Conservation (phyloP, 2,113 vertebrate genomes). For the rat (Rattus norvegicus) region GRCr8 NC_086024.1:30630501-30631000, state of each 20-base stretch:
- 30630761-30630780: conserved; percentile 86
- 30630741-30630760: neutral
- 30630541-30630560: conserved; percentile 5
- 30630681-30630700: neutral
- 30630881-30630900: conserved; percentile 48
- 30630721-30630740: neutral
- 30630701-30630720: neutral
- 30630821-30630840: conserved; percentile 66
- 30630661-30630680: neutral
- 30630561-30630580: conserved; percentile 15
- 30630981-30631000: no score
- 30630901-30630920: neutral
- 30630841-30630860: conserved; percentile 76
- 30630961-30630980: neutral
- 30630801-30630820: conserved; percentile 80
- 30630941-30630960: neutral
- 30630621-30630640: conserved; percentile 41
- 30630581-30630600: conserved; percentile 38
- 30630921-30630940: neutral
- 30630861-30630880: conserved; percentile 15
- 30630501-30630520: neutral
- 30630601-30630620: neutral
- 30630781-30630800: conserved; percentile 87
- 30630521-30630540: conserved; percentile 20
- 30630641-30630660: conserved; percentile 27